Percentiles rank a stretch among this genome's conserved stretches.
Evolutionary conservation across 2,113 vertebrate genomes (phyloP).

Genomic region (Blennius ocellaris): DNA sequence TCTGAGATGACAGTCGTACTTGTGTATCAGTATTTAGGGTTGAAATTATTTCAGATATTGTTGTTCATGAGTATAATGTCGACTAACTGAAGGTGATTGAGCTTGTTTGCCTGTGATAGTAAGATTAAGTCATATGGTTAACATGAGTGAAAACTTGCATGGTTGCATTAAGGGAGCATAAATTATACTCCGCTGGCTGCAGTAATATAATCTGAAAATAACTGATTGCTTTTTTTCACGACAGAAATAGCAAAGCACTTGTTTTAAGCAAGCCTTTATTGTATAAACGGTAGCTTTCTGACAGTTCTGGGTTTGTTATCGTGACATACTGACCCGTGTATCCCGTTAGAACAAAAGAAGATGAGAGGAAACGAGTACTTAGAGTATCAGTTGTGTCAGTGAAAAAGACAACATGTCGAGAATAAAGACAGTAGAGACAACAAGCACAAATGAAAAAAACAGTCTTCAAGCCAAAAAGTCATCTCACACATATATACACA

Average conservation of each 20-base stretch:
- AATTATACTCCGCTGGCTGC: background rate
- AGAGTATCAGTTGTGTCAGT: constrained; percentile 31
- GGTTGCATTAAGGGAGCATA: background rate
- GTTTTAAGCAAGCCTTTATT: background rate
- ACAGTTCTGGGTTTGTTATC: constrained; percentile 23
- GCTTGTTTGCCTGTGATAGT: too few species aligned
- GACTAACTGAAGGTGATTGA: too few species aligned
- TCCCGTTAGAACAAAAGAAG: constrained; percentile 6
- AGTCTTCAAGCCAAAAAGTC: constrained; percentile 8
- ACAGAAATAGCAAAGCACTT: background rate
- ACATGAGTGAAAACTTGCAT: background rate
- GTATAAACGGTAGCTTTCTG: constrained; percentile 4
- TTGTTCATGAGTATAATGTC: too few species aligned
- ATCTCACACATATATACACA: background rate
- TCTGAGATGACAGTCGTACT: too few species aligned
- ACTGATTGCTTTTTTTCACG: background rate
- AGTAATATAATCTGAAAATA: constrained; percentile 1
- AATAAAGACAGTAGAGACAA: constrained; percentile 21
- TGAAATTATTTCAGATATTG: too few species aligned
- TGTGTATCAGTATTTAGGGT: too few species aligned
- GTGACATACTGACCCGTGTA: constrained; percentile 6
- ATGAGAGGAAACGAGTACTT: constrained; percentile 20
- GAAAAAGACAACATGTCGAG: constrained; percentile 13
- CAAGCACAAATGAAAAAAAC: background rate
- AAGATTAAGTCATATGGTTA: too few species aligned